These are phyloP conservation scores for Ceyx melanurus DNA, from an alignment of 2,113 vertebrate species.

Conservation along the genomic window DNA sequence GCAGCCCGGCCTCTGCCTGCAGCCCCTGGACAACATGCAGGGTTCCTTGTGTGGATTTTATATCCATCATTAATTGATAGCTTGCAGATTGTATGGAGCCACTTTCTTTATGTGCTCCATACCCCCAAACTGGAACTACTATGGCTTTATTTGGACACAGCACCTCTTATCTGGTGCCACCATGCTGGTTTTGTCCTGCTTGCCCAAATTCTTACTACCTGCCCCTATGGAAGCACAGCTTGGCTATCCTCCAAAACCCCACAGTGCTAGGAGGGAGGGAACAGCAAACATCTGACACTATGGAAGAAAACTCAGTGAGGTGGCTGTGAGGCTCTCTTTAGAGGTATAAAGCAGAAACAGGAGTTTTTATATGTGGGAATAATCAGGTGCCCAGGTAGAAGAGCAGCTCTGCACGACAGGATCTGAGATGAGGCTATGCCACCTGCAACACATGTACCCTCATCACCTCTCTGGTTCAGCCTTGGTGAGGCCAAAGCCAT, in stretches of 20 bases:
- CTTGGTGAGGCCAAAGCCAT: neutral
- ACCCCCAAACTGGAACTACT: neutral
- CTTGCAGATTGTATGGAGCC: neutral
- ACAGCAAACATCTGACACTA: neutral
- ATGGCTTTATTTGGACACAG: neutral
- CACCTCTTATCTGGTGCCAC: neutral
- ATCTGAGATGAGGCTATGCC: neutral
- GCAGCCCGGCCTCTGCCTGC: neutral
- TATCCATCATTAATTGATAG: neutral
- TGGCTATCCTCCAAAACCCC: neutral
- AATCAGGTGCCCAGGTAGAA: neutral
- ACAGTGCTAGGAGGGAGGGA: neutral
- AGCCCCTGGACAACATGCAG: fast-evolving
- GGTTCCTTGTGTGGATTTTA: neutral
- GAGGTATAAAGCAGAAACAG: neutral
- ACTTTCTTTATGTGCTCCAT: fast-evolving
- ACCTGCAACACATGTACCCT: fast-evolving
- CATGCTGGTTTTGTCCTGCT: fast-evolving
- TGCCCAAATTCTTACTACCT: neutral
- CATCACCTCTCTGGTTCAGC: neutral
- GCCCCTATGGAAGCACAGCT: neutral
- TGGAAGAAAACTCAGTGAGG: fast-evolving
- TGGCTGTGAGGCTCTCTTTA: neutral
- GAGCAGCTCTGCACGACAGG: neutral
- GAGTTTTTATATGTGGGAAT: neutral